phyloP scores from a whole-genome alignment of 2,888 invertebrate genomes.

The Teleiodes luculella region DNA sequence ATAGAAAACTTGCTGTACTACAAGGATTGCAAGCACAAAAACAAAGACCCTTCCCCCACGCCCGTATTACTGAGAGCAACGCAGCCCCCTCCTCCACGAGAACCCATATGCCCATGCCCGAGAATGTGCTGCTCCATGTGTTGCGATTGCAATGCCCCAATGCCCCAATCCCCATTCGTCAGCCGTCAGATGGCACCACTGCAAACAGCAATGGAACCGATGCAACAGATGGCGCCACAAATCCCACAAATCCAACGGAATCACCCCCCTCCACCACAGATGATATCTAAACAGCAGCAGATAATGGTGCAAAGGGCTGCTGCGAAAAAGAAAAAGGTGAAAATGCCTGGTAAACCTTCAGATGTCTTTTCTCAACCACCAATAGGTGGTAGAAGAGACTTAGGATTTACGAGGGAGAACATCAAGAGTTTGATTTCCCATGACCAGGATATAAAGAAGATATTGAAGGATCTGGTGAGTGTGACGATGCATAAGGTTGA shows the following conservation, averaged over 20 bases:
- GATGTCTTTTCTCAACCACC: slow-evolving; percentile 25
- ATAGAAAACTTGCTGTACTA: slow-evolving; percentile 66
- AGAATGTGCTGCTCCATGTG: slow-evolving; percentile 64
- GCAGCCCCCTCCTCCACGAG: slow-evolving; percentile 16
- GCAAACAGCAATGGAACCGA: slow-evolving; percentile 17
- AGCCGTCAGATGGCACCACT: slow-evolving; percentile 31
- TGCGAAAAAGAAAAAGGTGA: slow-evolving; percentile 36
- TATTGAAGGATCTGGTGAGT: slow-evolving; percentile 62
- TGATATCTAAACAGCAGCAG: slow-evolving; percentile 21
- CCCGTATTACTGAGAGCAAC: slow-evolving; percentile 12
- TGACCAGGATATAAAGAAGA: slow-evolving; percentile 66
- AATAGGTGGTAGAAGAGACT: slow-evolving; percentile 40
- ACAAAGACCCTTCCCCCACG: neutral
- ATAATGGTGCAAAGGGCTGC: neutral
- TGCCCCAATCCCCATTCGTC: slow-evolving; percentile 24
- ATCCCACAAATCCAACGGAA: too few species aligned
- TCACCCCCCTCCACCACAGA: too few species aligned
- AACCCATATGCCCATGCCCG: slow-evolving; percentile 43
- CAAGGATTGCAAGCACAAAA: slow-evolving; percentile 54
- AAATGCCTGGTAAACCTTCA: slow-evolving; percentile 13
- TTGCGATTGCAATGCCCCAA: slow-evolving; percentile 48
- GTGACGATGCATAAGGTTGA: slow-evolving; percentile 71
- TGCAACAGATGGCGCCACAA: slow-evolving; percentile 17
- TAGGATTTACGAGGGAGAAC: slow-evolving; percentile 51
- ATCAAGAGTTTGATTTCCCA: slow-evolving; percentile 59